Evolutionary conservation across 2,113 vertebrate genomes (phyloP).

Genomic region (Sphaerodactylus townsendi): DNA sequence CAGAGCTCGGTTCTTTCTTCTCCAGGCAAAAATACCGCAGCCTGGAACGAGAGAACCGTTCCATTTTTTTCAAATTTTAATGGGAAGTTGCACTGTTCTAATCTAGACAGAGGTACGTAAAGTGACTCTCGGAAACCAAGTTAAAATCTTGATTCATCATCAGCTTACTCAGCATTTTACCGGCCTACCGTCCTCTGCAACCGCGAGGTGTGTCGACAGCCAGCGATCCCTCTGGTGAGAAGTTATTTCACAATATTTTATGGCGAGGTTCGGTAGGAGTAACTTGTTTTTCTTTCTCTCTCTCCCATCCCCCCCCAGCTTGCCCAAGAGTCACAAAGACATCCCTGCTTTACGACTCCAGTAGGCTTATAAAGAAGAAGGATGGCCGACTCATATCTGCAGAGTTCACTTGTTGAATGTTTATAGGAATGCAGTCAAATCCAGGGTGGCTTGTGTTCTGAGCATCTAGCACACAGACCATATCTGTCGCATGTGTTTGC

Average conservation of each 20-base stretch:
- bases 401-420: neutral
- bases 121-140: neutral
- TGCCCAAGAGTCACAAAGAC: neutral
- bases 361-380: neutral
- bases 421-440: neutral
- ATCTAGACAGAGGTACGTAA: neutral
- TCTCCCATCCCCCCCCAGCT: too few species aligned
- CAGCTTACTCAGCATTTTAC: neutral
- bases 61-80: neutral
- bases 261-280: neutral
- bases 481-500: too few species aligned
- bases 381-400: too few species aligned
- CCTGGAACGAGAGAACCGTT: too few species aligned
- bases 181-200: neutral
- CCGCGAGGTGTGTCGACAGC: neutral
- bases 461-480: too few species aligned
- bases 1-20: too few species aligned
- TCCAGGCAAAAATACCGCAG: too few species aligned
- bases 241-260: neutral
- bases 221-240: neutral
- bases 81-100: neutral
- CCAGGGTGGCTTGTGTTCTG: neutral
- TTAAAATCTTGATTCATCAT: slow-evolving; percentile 9
- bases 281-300: too few species aligned
- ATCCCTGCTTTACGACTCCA: neutral